phyloP scores from a whole-genome alignment of 2,113 vertebrate genomes.

The Ploceus nigricollis region DNA sequence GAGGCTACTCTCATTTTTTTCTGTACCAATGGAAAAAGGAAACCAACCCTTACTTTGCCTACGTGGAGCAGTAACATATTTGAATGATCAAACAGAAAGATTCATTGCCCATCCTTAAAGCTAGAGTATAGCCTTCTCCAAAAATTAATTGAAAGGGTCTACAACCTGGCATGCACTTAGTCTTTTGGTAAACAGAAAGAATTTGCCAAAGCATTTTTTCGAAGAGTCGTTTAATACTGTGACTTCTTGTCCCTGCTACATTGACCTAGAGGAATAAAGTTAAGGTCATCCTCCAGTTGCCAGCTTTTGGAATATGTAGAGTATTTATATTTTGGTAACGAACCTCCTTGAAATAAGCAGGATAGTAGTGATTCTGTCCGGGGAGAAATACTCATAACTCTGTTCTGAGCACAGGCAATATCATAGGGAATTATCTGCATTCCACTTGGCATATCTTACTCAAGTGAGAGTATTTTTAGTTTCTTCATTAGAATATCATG shows the following conservation, averaged over 20 bases:
- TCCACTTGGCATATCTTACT: background rate
- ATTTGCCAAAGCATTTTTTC: background rate
- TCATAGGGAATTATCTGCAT: background rate
- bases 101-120: background rate
- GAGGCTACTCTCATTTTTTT: background rate
- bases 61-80: fast-evolving
- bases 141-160: background rate
- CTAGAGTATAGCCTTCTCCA: background rate
- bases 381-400: background rate
- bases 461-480: background rate
- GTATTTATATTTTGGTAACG: background rate
- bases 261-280: background rate
- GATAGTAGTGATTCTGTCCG: background rate
- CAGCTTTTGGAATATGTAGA: background rate
- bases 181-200: background rate
- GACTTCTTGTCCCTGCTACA: background rate
- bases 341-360: background rate
- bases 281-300: background rate
- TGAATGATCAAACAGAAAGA: background rate
- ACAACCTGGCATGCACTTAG: background rate
- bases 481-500: background rate
- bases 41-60: fast-evolving
- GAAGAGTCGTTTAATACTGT: background rate
- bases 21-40: background rate
- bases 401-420: background rate